phyloP scores from a whole-genome alignment of 1,140 invertebrate species.

The Akabosia matsudoensis region DNA sequence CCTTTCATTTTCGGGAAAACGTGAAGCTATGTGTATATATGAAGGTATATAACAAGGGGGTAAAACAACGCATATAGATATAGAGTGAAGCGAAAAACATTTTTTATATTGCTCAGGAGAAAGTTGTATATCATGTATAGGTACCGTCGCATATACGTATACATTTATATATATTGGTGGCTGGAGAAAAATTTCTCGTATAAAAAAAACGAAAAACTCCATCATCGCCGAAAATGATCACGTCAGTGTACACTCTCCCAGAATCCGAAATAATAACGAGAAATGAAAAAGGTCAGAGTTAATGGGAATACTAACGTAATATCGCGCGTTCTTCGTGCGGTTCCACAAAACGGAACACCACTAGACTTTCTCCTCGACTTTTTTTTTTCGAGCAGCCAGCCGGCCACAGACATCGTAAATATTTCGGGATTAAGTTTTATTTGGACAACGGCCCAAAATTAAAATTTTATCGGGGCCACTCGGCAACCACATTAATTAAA shows the following conservation, averaged over 20 bases:
- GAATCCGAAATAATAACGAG: neutral
- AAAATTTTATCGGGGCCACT: neutral
- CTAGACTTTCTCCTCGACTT: too few relatives aligned
- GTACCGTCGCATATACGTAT: too few relatives aligned
- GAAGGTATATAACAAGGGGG: neutral
- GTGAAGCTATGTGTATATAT: neutral
- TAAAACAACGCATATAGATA: too few relatives aligned
- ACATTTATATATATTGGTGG: too few relatives aligned
- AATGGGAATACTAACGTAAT: neutral
- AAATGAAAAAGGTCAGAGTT: conserved; percentile 21
- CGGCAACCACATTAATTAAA: too few relatives aligned
- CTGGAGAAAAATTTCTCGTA: too few relatives aligned
- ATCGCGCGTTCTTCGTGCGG: neutral
- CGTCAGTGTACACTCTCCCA: neutral
- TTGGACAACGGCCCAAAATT: neutral
- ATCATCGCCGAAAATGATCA: neutral
- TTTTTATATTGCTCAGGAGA: too few relatives aligned
- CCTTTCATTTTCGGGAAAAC: neutral
- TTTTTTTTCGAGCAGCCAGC: too few relatives aligned
- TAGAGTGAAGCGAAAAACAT: too few relatives aligned
- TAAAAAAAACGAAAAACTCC: neutral
- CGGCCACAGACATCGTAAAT: neutral
- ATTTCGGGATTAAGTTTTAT: neutral
- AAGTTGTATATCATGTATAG: too few relatives aligned
- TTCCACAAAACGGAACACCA: too few relatives aligned